phyloP scores from a whole-genome alignment of 2,113 vertebrate species.

The human (Homo sapiens) region DNA sequence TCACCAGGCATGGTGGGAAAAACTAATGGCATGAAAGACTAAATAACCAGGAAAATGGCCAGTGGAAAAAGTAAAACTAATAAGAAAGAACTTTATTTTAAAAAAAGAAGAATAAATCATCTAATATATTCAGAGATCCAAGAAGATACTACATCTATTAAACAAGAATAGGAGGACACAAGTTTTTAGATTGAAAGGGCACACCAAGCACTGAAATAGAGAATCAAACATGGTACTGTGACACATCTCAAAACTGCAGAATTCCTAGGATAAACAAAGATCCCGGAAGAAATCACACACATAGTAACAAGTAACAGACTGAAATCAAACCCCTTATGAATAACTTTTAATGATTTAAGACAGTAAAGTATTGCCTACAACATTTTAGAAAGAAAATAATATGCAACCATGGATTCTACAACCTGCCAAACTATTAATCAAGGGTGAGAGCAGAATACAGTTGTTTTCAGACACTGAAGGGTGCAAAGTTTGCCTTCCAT shows the following conservation, averaged over 20 bases:
- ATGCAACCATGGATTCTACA: neutral
- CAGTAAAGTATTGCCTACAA: neutral
- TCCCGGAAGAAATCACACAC: neutral
- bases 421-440: slow-evolving; percentile 9
- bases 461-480: neutral
- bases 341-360: neutral
- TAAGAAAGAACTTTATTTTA: slow-evolving; percentile 17
- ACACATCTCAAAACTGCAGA: neutral
- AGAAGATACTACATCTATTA: neutral
- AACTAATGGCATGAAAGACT: neutral
- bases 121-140: neutral
- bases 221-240: neutral
- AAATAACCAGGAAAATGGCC: neutral
- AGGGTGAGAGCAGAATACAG: neutral
- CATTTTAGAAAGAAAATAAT: neutral
- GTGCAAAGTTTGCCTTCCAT: neutral
- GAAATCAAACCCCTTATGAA: neutral
- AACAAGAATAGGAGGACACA: neutral
- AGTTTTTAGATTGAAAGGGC: neutral
- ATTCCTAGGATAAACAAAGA: neutral
- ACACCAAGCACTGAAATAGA: neutral
- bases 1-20: neutral
- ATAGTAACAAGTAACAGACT: neutral
- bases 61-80: neutral
- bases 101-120: neutral